phyloP scores from a whole-genome alignment of 2,797 vertebrate genomes.

The Scleropages formosus region DNA sequence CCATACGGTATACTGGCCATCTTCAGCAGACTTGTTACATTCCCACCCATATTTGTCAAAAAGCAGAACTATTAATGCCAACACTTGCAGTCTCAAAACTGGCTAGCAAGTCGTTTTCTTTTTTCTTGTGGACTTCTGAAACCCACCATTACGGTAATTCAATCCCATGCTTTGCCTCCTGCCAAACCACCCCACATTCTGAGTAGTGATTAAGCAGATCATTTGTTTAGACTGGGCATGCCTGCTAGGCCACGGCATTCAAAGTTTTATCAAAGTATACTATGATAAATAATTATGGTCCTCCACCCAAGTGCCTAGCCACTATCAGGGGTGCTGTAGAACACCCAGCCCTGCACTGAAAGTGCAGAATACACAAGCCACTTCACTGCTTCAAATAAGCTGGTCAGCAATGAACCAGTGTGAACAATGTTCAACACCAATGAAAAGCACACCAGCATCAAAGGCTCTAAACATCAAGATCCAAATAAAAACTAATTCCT shows the following conservation, averaged over 20 bases:
- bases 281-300: too few relatives aligned
- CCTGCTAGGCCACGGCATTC: conserved; percentile 30
- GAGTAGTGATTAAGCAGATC: conserved; percentile 32
- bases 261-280: too few relatives aligned
- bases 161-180: conserved; percentile 3
- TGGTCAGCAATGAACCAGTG: too few relatives aligned
- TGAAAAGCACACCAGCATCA: too few relatives aligned
- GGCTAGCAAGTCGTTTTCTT: background rate
- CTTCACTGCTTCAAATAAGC: too few relatives aligned
- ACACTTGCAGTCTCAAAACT: conserved; percentile 4
- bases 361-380: too few relatives aligned
- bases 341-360: too few relatives aligned
- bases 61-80: conserved; percentile 7
- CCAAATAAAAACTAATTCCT: too few relatives aligned
- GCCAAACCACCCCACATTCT: background rate
- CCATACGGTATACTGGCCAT: background rate
- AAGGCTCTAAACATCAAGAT: too few relatives aligned
- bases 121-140: conserved; percentile 16
- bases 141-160: conserved; percentile 8
- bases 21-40: background rate
- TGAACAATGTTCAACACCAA: too few relatives aligned
- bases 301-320: too few relatives aligned
- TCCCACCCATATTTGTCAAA: conserved; percentile 4
- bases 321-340: too few relatives aligned
- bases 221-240: conserved; percentile 45